Evolutionary conservation across 2,888 invertebrate species (phyloP).

Genomic region (Bimastos eiseni): DNA sequence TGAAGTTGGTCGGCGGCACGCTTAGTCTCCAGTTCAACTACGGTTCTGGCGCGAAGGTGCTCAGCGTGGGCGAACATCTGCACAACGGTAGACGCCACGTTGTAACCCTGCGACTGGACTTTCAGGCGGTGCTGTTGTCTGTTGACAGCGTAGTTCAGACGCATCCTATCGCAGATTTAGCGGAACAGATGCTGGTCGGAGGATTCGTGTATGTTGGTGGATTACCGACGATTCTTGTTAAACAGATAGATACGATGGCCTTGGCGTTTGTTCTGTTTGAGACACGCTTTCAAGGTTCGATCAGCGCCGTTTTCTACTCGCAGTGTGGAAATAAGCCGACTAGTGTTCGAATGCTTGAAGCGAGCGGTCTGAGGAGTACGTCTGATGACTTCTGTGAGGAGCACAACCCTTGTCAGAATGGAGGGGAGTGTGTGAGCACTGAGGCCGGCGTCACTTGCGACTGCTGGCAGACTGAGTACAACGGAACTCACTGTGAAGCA

Average conservation of each 20-base stretch:
- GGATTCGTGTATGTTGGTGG: slow-evolving; percentile 20
- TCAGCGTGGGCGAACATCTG: not conserved
- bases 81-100: slow-evolving; percentile 14
- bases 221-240: not conserved
- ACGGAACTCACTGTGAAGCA: slow-evolving; percentile 41
- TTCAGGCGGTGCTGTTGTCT: not conserved
- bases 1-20: slow-evolving; percentile 13
- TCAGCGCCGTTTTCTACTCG: not conserved
- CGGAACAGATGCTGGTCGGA: not conserved
- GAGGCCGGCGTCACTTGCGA: slow-evolving; percentile 28
- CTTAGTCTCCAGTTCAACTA: slow-evolving; percentile 18
- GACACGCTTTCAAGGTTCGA: slow-evolving; percentile 19
- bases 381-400: slow-evolving; percentile 29
- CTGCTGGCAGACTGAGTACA: slow-evolving; percentile 22
- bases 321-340: slow-evolving; percentile 8
- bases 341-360: slow-evolving; percentile 25
- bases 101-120: not conserved
- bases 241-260: not conserved
- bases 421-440: slow-evolving; percentile 31
- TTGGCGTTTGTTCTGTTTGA: slow-evolving; percentile 20
- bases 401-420: slow-evolving; percentile 32
- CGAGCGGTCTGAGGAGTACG: slow-evolving; percentile 23
- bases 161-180: not conserved
- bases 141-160: not conserved
- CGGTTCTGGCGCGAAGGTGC: not conserved